Evolutionary conservation across 2,888 invertebrate genomes (phyloP).

Genomic region (Habroteleia sp.): DNA sequence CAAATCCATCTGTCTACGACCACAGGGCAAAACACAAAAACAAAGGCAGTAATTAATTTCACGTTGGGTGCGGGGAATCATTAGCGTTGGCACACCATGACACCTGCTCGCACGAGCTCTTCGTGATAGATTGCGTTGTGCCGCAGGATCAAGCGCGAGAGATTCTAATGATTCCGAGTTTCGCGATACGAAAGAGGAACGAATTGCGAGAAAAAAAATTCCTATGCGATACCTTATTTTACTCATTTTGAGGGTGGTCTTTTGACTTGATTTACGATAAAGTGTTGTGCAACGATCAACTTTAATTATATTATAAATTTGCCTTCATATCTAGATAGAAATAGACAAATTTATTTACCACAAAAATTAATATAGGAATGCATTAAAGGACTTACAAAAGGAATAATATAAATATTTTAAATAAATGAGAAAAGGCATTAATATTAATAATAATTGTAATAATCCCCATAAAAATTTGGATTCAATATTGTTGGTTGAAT

Average conservation of each 20-base stretch:
- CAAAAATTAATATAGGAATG: no score
- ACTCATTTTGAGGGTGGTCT: constrained; percentile 67
- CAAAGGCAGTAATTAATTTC: constrained; percentile 80
- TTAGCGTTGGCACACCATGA: constrained; percentile 78
- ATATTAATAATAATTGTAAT: no score
- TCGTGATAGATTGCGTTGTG: constrained; percentile 77
- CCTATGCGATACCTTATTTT: constrained; percentile 64
- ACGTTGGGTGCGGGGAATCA: constrained; percentile 78
- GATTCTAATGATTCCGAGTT: constrained; percentile 77
- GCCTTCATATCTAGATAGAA: no score
- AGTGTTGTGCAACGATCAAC: constrained; percentile 27
- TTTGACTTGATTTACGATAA: constrained; percentile 38
- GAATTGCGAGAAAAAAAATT: constrained; percentile 66
- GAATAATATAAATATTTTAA: no score
- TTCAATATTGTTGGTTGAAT: no score
- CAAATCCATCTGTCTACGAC: constrained; percentile 56
- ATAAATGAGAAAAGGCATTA: no score
- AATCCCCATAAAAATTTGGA: no score
- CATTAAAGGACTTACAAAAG: no score
- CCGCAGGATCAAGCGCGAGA: constrained; percentile 65
- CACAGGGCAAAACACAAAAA: constrained; percentile 72
- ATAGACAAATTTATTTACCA: no score
- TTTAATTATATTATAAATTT: constrained; percentile 27
- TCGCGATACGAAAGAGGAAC: constrained; percentile 72
- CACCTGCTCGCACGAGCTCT: constrained; percentile 78